A percentile compares a stretch with the other conserved stretches of the same genome.
Conservation (phyloP, 2,888 invertebrate genomes). For the Drosophila rellima region DNA sequence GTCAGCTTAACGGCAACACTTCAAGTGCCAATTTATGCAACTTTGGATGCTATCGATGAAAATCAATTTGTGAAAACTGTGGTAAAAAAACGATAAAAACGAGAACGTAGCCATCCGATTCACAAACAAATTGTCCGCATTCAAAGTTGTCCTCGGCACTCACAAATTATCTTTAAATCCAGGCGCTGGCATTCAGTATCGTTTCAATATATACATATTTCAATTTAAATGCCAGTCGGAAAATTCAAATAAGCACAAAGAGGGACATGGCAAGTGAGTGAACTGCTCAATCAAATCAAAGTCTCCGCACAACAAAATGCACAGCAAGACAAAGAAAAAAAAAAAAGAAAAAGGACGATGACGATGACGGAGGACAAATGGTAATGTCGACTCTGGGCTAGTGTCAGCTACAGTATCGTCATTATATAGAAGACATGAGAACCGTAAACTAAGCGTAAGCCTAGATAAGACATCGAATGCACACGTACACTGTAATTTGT, state of each 20-base stretch:
- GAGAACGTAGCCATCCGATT: slow-evolving; percentile 10
- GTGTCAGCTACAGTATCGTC: slow-evolving; percentile 50
- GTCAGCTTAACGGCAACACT: slow-evolving; percentile 43
- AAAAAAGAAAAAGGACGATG: slow-evolving; percentile 20
- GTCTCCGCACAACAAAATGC: slow-evolving; percentile 54
- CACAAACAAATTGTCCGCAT: slow-evolving; percentile 57
- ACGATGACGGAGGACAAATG: slow-evolving; percentile 3
- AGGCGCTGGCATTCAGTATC: slow-evolving; percentile 17
- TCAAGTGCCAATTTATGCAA: slow-evolving; percentile 67
- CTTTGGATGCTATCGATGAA: slow-evolving; percentile 61
- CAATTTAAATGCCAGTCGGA: slow-evolving; percentile 46
- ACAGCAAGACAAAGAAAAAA: slow-evolving; percentile 69
- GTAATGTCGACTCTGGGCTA: slow-evolving; percentile 34
- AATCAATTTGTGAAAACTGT: slow-evolving; percentile 65
- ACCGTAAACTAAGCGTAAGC: slow-evolving; percentile 34
- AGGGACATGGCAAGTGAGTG: slow-evolving; percentile 38
- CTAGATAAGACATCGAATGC: slow-evolving; percentile 44
- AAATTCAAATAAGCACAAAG: slow-evolving; percentile 66
- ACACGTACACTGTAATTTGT: slow-evolving; percentile 23
- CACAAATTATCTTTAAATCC: slow-evolving; percentile 60
- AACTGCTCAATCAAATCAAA: slow-evolving; percentile 77
- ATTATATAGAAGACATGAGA: slow-evolving; percentile 42
- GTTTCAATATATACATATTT: slow-evolving; percentile 37
- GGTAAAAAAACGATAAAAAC: slow-evolving; percentile 17
- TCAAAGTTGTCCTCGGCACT: slow-evolving; percentile 46